Percentiles rank a stretch among this genome's conserved stretches.
phyloP scores from a whole-genome alignment of 2,797 vertebrate genomes.

The Cuculus canorus region DNA sequence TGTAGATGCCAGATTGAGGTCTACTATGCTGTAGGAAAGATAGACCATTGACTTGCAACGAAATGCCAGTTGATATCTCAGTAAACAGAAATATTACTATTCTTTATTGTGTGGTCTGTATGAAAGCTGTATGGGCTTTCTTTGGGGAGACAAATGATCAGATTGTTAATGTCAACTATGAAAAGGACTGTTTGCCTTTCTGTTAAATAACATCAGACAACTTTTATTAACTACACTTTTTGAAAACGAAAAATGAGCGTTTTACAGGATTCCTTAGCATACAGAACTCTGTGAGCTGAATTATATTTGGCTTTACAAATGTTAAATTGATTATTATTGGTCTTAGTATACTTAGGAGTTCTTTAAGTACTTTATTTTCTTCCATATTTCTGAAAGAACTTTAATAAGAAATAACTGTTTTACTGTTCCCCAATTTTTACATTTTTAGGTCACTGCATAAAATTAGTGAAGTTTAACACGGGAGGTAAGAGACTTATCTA shows the following conservation, averaged over 20 bases:
- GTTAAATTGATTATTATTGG: neutral
- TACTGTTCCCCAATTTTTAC: neutral
- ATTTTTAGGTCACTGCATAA: neutral
- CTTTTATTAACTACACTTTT: slow-evolving; percentile 62
- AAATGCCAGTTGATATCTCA: slow-evolving; percentile 92
- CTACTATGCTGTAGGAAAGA: slow-evolving; percentile 84
- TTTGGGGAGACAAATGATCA: slow-evolving; percentile 87
- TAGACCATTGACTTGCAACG: slow-evolving; percentile 81
- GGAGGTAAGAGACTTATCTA: neutral
- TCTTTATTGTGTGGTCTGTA: slow-evolving; percentile 86
- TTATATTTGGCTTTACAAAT: neutral
- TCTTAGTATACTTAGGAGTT: neutral
- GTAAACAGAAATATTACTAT: slow-evolving; percentile 93
- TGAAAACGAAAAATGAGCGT: neutral
- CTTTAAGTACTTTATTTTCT: neutral
- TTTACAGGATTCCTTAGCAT: slow-evolving; percentile 18
- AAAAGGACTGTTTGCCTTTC: slow-evolving; percentile 78
- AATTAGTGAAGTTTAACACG: neutral
- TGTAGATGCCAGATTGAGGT: slow-evolving; percentile 90
- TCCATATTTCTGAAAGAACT: neutral
- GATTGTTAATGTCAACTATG: slow-evolving; percentile 92
- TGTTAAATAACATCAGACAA: slow-evolving; percentile 67
- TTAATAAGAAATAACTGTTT: neutral
- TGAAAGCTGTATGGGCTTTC: slow-evolving; percentile 84
- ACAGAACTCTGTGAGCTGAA: neutral